A percentile compares a stretch with the other conserved stretches of the same genome.
phyloP scores from a whole-genome alignment of 2,797 vertebrate species.

The Chaunax sp. region DNA sequence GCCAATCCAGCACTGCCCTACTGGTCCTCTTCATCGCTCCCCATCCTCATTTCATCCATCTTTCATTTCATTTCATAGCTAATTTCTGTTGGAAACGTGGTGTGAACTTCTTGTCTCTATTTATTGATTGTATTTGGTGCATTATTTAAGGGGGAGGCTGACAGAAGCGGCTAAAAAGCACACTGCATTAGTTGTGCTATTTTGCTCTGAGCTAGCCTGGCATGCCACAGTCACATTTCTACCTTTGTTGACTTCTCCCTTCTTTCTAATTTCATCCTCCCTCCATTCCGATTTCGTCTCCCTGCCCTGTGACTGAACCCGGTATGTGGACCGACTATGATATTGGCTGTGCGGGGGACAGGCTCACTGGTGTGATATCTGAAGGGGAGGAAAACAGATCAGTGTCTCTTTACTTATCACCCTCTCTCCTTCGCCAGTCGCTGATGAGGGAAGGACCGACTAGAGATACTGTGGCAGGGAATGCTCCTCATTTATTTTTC shows the following conservation, averaged over 20 bases:
- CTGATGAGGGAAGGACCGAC: conserved; percentile 58
- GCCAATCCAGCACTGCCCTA: neutral
- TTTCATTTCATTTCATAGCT: conserved; percentile 7
- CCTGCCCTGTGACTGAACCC: conserved; percentile 76
- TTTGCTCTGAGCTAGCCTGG: conserved; percentile 45
- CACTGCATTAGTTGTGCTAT: conserved; percentile 13
- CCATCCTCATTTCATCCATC: neutral
- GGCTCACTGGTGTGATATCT: conserved; percentile 76
- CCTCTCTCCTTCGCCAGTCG: conserved; percentile 50
- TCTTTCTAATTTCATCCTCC: conserved; percentile 36
- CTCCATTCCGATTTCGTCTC: conserved; percentile 41
- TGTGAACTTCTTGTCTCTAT: conserved; percentile 6
- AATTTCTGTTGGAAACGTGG: no score
- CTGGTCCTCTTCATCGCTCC: neutral
- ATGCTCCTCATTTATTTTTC: conserved; percentile 72
- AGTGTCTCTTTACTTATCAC: conserved; percentile 75
- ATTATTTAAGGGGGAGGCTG: neutral
- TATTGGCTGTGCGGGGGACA: conserved; percentile 79
- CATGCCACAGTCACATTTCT: conserved; percentile 37
- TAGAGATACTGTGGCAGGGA: conserved; percentile 44
- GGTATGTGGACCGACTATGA: conserved; percentile 72
- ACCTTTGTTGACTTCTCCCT: conserved; percentile 49
- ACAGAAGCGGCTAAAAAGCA: neutral
- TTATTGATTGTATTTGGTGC: conserved; percentile 18
- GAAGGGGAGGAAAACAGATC: conserved; percentile 76